Evolutionary conservation across 2,797 vertebrate genomes (phyloP).

Genomic region (Astyanax mexicanus): DNA sequence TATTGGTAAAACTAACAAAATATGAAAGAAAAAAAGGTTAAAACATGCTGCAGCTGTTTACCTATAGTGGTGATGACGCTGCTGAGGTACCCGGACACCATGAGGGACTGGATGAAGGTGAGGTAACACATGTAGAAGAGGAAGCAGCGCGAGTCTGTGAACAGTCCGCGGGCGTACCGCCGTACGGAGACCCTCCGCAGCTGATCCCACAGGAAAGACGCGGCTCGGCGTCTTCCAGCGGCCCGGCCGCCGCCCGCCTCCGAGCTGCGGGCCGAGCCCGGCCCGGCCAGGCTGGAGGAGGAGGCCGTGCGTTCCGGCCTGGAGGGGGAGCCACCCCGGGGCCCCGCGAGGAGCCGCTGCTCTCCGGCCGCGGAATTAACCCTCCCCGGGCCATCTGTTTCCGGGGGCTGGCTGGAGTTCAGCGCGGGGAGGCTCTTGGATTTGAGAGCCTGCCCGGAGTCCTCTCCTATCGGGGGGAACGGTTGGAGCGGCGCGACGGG

Average conservation of each 20-base stretch:
- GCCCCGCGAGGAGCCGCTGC: slow-evolving; percentile 24
- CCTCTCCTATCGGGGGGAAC: slow-evolving; percentile 69
- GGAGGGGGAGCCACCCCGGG: slow-evolving; percentile 47
- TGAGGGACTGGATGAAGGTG: slow-evolving; percentile 97
- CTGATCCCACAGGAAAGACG: slow-evolving; percentile 63
- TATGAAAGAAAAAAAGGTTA: not conserved
- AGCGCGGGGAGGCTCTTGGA: slow-evolving; percentile 84
- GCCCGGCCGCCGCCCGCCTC: slow-evolving; percentile 56
- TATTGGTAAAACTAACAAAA: too few relatives aligned
- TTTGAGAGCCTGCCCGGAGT: slow-evolving; percentile 67
- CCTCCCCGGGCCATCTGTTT: not conserved
- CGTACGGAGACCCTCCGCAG: slow-evolving; percentile 73
- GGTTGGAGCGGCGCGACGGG: slow-evolving; percentile 63
- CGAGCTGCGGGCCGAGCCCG: not conserved
- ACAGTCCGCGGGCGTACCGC: slow-evolving; percentile 76
- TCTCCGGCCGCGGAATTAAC: slow-evolving; percentile 39
- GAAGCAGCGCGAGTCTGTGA: slow-evolving; percentile 93
- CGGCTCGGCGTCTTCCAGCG: not conserved
- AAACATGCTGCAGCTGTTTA: not conserved
- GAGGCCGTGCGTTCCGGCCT: slow-evolving; percentile 59
- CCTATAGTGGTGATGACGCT: slow-evolving; percentile 98
- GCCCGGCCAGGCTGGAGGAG: slow-evolving; percentile 57
- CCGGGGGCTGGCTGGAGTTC: slow-evolving; percentile 66
- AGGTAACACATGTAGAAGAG: slow-evolving; percentile 97
- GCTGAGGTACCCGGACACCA: slow-evolving; percentile 98